Percentiles rank a stretch among this genome's conserved stretches.
Evolutionary conservation across 2,888 invertebrate genomes (phyloP).

Genomic region (Pollenia griseotomentosa): DNA sequence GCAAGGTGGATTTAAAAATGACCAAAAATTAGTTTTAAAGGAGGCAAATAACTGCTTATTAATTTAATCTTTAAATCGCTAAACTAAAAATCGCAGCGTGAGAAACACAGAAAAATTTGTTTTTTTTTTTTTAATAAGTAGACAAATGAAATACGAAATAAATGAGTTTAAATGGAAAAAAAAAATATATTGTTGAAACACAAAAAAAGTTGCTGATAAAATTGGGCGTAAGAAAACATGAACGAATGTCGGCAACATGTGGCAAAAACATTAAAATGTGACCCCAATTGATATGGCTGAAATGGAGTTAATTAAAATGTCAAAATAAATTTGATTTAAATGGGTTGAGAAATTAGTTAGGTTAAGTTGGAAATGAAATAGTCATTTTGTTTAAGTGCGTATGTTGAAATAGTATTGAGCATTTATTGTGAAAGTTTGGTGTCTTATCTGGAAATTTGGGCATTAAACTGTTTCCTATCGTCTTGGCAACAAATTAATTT

Average conservation of each 20-base stretch:
- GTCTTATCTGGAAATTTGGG: neutral
- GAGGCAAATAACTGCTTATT: conserved; percentile 71
- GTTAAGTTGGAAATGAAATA: neutral
- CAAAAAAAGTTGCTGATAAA: conserved; percentile 55
- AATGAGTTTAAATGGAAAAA: conserved; percentile 22
- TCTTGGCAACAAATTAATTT: too few species aligned
- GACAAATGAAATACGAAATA: conserved; percentile 38
- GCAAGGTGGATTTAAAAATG: conserved; percentile 35
- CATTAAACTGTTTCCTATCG: neutral
- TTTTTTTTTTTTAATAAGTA: conserved; percentile 46
- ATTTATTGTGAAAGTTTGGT: too few species aligned
- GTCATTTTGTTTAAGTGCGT: neutral
- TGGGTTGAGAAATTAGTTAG: neutral
- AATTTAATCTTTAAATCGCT: conserved; percentile 73
- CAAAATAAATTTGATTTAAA: conserved; percentile 60
- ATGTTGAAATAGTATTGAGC: neutral
- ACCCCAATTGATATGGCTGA: conserved; percentile 61
- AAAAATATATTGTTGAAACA: neutral
- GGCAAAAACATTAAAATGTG: conserved; percentile 50
- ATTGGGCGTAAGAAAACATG: conserved; percentile 68
- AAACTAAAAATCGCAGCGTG: conserved; percentile 65
- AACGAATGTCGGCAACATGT: conserved; percentile 58
- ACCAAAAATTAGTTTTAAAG: conserved; percentile 42
- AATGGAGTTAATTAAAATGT: conserved; percentile 67
- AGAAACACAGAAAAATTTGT: conserved; percentile 61